These are phyloP conservation scores for Gambelia wislizenii DNA, from an alignment of 2,797 vertebrate genomes.

Conservation along the genomic window DNA sequence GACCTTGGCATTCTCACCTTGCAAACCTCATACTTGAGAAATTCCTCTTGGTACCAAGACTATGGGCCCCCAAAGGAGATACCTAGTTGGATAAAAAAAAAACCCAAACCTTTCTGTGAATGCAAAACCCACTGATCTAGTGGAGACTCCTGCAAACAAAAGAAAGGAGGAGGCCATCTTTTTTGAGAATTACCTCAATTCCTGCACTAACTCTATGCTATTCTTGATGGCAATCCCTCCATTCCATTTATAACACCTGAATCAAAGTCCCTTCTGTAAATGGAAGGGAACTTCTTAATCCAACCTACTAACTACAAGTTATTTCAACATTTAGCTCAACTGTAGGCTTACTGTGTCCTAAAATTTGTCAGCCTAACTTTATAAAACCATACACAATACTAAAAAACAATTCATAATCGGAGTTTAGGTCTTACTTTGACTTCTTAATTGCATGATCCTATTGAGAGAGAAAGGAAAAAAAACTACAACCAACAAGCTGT, in stretches of 20 bases:
- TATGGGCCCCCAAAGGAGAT: slow-evolving; percentile 23
- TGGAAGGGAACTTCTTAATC: neutral
- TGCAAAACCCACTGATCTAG: neutral
- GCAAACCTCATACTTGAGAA: neutral
- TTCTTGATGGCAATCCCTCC: neutral
- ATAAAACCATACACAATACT: slow-evolving; percentile 3
- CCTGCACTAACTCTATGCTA: neutral
- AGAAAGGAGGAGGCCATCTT: neutral
- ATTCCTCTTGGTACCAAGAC: neutral
- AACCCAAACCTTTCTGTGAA: neutral
- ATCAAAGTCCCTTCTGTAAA: neutral
- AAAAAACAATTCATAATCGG: slow-evolving; percentile 15
- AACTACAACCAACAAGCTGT: neutral
- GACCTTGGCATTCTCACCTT: slow-evolving; percentile 22
- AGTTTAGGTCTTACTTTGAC: slow-evolving; percentile 2
- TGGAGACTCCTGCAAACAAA: neutral
- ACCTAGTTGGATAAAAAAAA: neutral
- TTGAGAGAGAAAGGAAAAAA: neutral
- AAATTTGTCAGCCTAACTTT: slow-evolving; percentile 28
- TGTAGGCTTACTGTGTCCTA: slow-evolving; percentile 1
- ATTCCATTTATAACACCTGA: neutral
- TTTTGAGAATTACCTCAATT: neutral
- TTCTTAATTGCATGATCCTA: slow-evolving; percentile 17
- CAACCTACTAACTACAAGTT: neutral
- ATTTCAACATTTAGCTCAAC: slow-evolving; percentile 34